phyloP scores from a whole-genome alignment of 2,797 vertebrate species.

The Gobionotothen gibberifrons region DNA sequence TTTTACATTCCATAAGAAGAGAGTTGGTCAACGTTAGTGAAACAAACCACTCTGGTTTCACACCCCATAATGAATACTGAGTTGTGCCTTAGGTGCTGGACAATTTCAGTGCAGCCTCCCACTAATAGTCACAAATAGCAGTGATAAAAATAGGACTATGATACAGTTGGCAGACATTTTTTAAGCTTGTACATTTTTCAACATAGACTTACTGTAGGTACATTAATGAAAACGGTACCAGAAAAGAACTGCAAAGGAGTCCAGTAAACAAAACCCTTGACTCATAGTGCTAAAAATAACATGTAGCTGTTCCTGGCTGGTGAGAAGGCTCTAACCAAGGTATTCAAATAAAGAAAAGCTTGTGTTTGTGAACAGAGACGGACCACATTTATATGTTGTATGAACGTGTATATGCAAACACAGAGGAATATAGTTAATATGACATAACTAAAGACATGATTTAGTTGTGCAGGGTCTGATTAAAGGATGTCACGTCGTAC shows the following conservation, averaged over 20 bases:
- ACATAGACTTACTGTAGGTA: not conserved
- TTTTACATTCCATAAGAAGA: constrained; percentile 6
- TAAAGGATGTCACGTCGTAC: not conserved
- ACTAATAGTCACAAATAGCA: not conserved
- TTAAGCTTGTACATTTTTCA: not conserved
- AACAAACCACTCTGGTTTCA: constrained; percentile 22
- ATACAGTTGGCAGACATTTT: not conserved
- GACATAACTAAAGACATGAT: not conserved
- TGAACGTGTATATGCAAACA: not conserved
- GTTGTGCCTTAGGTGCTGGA: not conserved
- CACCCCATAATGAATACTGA: not conserved
- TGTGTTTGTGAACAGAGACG: not conserved
- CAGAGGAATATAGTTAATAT: not conserved
- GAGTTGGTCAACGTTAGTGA: constrained; percentile 2
- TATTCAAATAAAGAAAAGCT: not conserved
- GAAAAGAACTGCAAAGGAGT: not conserved
- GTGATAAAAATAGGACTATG: not conserved
- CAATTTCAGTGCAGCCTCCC: constrained; percentile 1
- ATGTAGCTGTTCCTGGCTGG: not conserved
- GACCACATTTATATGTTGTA: not conserved
- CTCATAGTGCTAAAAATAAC: constrained; percentile 5
- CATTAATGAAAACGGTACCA: not conserved
- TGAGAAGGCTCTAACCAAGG: not conserved
- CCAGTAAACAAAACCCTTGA: constrained; percentile 16
- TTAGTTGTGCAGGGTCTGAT: not conserved